Conservation (phyloP, 1,140 invertebrate genomes). For the Scaptomyza graminum region DNA sequence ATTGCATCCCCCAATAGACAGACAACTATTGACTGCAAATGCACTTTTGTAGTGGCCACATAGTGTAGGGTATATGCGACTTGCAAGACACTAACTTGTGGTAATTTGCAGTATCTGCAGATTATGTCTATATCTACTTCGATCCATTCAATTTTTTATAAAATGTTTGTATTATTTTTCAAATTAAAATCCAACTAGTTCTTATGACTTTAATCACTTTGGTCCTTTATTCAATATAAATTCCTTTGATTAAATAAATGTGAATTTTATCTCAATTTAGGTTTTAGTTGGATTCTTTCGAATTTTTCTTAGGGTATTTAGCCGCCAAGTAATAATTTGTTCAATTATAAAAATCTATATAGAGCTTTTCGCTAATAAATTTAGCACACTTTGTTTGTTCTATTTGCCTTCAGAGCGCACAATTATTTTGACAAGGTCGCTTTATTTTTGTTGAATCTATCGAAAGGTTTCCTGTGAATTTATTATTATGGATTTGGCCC, state of each 20-base stretch:
- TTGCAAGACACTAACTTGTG: not conserved
- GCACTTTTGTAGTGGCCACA: not conserved
- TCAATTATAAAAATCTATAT: not conserved
- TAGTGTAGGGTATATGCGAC: not conserved
- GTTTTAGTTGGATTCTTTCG: no score
- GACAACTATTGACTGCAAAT: not conserved
- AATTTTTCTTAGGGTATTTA: no score
- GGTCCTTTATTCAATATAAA: no score
- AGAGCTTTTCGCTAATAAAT: not conserved
- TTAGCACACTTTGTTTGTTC: not conserved
- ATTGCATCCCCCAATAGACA: conserved; percentile 13
- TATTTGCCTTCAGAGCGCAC: not conserved
- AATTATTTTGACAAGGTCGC: not conserved
- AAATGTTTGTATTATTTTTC: not conserved
- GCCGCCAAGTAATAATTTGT: no score
- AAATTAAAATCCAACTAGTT: no score
- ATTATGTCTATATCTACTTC: no score
- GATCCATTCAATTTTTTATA: no score
- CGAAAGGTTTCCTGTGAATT: not conserved
- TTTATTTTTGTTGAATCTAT: not conserved
- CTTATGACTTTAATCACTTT: no score
- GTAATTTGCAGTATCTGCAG: no score
- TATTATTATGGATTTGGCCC: not conserved
- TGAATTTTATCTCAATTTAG: no score
- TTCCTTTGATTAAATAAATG: no score